Evolutionary conservation across 2,113 vertebrate species (phyloP), one percentile per base, ranked within the genome.

Genomic region (Nerophis ophidion): DNA sequence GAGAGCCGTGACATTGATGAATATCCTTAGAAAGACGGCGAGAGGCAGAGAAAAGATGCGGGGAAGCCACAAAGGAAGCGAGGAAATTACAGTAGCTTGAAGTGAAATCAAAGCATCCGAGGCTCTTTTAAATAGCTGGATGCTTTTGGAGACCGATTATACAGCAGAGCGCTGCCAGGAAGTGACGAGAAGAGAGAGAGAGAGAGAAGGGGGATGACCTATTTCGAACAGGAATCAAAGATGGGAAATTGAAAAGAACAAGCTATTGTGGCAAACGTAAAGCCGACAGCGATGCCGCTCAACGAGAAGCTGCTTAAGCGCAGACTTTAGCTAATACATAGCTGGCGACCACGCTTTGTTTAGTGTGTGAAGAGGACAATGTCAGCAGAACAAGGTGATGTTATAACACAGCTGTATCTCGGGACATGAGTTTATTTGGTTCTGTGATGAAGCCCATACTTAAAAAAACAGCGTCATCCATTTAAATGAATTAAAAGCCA

Each of bases 141-240:
- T 0, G 8, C 55, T 77, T 67, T 70, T 54, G 76, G 76, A 71
- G 66, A 12, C 60, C 78, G 71, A 87, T 84, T 80, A 85, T 67
- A 71, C 26, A 11, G 47, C 10, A n/a, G 73, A 74, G 60, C n/a
- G 66, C 51, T 45, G 64, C 61, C 68, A 74, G 45, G 38, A 68
- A 80, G 55, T n/a, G 53, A 60, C 14, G 14, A 48, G n/a, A n/a
- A n/a, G n/a, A n/a, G n/a, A n/a, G 16, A 65, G 70, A 60, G 63
- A 66, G 65, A 65, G 50, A 6, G 40, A 57, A 50, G 74, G 63
- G 58, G 17, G 56, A 17, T 83, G 81, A 81, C 86, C 86, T 83
- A 87, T 66, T 87, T 87, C 65, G 54, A 76, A 78, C 79, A 53
- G 16, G 58, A 48, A 51, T 65, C 7, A 5, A 42, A 53, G 67